Base-by-base conservation (phyloP, 2,888 invertebrate genomes). In the Eupeodes latifasciatus region DNA sequence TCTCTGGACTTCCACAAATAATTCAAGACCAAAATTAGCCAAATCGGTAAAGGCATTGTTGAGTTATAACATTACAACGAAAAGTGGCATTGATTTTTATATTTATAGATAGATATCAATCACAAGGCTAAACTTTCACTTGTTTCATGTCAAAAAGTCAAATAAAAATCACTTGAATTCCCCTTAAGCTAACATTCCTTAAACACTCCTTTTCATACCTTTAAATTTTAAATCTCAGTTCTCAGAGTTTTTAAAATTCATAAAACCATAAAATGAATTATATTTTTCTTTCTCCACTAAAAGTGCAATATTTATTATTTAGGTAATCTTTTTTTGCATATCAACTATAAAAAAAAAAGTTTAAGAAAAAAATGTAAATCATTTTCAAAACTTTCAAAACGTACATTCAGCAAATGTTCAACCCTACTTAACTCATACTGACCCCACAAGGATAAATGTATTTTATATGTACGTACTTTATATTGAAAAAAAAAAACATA, bases 311-410 rank as follows among this genome's bases (percentile, higher is more conserved):
- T 36, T 34, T 53, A 36, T 36, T 55, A 19, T 34, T 59, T 59
- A 5, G 9, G 40, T 40, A 78, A 57, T 57, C 78, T 72, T 78
- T 53, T 53, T 44, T 51, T 44, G 51, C 71, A 75, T 69, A 77
- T 51, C 62, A 79, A 61, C 57, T 49, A 66, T 57, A 53, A 81
- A 51, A 67, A 36, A 27, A 27, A 2, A 27, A 27, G 27, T 9
- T 40, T 19, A 19, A 19, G 1, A 9, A 40, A 34, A 66, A 76
- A 84, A 27, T 53, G 75, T 80, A 80, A 84, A 87, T 80, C 75
- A 84, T 80, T 87, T 84, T 72, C 55, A 40, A 80, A 81, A 77
- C 27, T 74, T 75, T 80, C 62, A 74, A 72, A 77, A 84, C 49
- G 80, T 67, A 77, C 14, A 27, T 77, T 5, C 74, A 61, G 57